Conservation (phyloP, 2,888 invertebrate species). For the Platycheirus rosarum region DNA sequence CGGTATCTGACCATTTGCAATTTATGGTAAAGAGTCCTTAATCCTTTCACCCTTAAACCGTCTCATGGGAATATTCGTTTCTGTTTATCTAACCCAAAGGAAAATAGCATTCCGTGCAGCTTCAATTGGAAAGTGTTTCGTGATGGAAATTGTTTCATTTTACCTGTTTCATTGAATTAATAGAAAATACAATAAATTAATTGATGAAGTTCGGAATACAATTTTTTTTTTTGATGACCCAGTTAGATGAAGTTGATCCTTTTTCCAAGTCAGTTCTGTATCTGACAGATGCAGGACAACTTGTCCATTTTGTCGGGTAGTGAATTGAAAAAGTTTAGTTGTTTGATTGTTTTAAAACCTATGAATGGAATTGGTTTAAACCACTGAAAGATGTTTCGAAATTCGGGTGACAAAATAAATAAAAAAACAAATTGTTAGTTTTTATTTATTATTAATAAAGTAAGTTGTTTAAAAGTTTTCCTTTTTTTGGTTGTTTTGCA, state of each 20-base stretch:
- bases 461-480: background rate
- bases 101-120: conserved; percentile 47
- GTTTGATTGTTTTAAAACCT: background rate
- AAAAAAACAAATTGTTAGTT: conserved; percentile 67
- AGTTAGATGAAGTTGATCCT: conserved; percentile 23
- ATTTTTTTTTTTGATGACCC: conserved; percentile 7
- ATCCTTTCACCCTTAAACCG: conserved; percentile 33
- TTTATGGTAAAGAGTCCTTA: conserved; percentile 47
- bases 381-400: conserved; percentile 63
- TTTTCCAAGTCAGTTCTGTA: conserved; percentile 42
- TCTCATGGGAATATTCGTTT: conserved; percentile 14
- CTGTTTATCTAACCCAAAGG: conserved; percentile 29
- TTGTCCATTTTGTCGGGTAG: conserved; percentile 8
- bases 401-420: conserved; percentile 54
- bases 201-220: conserved; percentile 29
- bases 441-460: too few relatives aligned
- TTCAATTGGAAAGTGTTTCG: conserved; percentile 62
- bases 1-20: conserved; percentile 54
- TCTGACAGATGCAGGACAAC: conserved; percentile 48
- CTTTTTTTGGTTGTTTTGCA: too few relatives aligned
- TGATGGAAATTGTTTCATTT: conserved; percentile 52
- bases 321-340: conserved; percentile 13
- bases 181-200: conserved; percentile 38
- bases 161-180: conserved; percentile 39
- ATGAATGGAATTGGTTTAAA: conserved; percentile 52